phyloP scores from a whole-genome alignment of 2,888 invertebrate species.

The Pelosia muscerda region DNA sequence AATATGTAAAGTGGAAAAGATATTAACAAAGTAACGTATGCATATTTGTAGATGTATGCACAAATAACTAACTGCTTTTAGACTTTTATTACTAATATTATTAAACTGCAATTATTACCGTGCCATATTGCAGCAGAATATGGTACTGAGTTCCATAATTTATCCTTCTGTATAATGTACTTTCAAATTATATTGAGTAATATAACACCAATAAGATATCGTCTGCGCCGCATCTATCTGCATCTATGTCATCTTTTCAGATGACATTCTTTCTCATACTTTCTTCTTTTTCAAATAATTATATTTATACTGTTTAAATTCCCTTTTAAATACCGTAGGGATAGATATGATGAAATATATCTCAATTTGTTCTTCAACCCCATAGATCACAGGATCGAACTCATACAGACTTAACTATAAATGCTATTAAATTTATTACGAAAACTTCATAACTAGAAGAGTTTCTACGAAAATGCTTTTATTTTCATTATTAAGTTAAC shows the following conservation, averaged over 20 bases:
- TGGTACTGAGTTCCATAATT: constrained; percentile 42
- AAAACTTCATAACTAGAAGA: constrained; percentile 54
- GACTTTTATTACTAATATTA: constrained; percentile 47
- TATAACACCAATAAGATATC: too few relatives aligned
- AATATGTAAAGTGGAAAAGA: constrained; percentile 63
- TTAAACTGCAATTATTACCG: constrained; percentile 44
- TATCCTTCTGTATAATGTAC: constrained; percentile 33
- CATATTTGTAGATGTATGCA: constrained; percentile 48
- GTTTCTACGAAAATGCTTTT: constrained; percentile 44
- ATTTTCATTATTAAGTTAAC: constrained; percentile 52
- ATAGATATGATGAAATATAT: background rate
- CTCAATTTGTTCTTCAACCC: background rate
- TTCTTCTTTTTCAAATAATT: background rate
- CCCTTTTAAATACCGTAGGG: background rate
- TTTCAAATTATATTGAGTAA: too few relatives aligned
- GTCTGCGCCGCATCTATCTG: too few relatives aligned
- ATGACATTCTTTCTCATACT: background rate
- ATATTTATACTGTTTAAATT: constrained; percentile 8
- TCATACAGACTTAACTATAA: constrained; percentile 21
- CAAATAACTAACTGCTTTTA: constrained; percentile 27
- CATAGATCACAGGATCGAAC: background rate
- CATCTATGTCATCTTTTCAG: too few relatives aligned
- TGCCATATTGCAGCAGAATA: too few relatives aligned
- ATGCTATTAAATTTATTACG: constrained; percentile 48
- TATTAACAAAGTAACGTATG: constrained; percentile 50